phyloP scores from a whole-genome alignment of 2,113 vertebrate genomes.

The Morone chrysops region DNA sequence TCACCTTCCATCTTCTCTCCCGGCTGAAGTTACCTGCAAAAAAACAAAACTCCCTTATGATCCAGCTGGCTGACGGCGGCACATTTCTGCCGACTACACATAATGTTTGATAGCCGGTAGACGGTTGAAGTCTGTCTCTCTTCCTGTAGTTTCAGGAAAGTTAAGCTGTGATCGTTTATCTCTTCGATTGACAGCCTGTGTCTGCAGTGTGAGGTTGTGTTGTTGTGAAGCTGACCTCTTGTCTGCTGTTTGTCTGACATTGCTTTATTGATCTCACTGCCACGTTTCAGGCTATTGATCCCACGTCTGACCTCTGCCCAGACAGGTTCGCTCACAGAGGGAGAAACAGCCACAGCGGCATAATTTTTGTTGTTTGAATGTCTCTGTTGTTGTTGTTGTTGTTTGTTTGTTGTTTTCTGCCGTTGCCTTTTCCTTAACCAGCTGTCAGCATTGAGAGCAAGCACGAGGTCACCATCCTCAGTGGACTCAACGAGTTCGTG shows the following conservation, averaged over 20 bases:
- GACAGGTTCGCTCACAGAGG: not conserved
- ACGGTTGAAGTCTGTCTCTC: not conserved
- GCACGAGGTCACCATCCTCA: constrained; percentile 98
- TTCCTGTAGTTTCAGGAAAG: not conserved
- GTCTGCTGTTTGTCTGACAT: constrained; percentile 9
- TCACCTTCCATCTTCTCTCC: not conserved
- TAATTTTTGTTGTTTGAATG: not conserved
- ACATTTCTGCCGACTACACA: not conserved
- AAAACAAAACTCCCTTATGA: not conserved
- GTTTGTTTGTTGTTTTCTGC: no score
- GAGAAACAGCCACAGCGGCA: not conserved
- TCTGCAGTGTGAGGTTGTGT: constrained; percentile 16
- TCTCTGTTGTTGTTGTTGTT: not conserved
- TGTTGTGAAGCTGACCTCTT: constrained; percentile 16
- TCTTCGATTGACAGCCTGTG: not conserved
- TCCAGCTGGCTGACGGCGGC: not conserved
- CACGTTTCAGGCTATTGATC: constrained; percentile 32
- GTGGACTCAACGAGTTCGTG: constrained; percentile 99
- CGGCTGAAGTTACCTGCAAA: not conserved
- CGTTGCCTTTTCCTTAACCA: constrained; percentile 79
- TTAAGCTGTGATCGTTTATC: not conserved
- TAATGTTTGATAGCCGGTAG: not conserved
- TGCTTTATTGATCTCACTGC: constrained; percentile 55
- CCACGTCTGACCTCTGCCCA: constrained; percentile 19
- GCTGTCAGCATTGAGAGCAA: constrained; percentile 95